Evolutionary conservation across 2,797 vertebrate species (phyloP).

Genomic region (Cyclura pinguis): DNA sequence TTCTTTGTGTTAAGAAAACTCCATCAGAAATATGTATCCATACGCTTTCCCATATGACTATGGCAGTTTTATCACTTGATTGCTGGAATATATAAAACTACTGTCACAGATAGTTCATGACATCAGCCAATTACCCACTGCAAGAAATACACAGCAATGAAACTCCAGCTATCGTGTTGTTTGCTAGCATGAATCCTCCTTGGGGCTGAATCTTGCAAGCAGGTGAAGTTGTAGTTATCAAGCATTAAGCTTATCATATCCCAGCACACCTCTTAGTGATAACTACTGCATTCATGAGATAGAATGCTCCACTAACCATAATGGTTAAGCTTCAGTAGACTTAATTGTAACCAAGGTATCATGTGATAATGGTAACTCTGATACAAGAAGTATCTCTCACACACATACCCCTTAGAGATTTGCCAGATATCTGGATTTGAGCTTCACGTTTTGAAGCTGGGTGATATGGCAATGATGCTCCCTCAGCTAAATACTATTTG

Average conservation of each 20-base stretch:
- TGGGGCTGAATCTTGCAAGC: not conserved
- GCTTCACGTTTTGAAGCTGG: not conserved
- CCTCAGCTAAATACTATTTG: not conserved
- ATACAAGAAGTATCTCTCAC: not conserved
- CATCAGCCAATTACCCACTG: not conserved
- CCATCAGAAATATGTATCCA: not conserved
- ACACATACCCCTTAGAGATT: not conserved
- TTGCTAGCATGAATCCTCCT: not conserved
- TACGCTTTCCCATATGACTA: not conserved
- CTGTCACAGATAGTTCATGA: not conserved
- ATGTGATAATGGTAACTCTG: not conserved
- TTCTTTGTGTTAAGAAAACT: not conserved
- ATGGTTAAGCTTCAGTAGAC: not conserved
- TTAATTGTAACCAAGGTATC: not conserved
- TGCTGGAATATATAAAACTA: not conserved
- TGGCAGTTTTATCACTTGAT: not conserved
- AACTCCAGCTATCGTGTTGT: not conserved
- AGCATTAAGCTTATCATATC: slow-evolving; percentile 9
- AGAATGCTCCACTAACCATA: not conserved
- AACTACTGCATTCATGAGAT: slow-evolving; percentile 13
- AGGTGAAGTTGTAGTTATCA: not conserved
- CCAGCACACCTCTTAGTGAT: not conserved
- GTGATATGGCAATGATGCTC: too few species aligned
- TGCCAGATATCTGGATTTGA: not conserved
- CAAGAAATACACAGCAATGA: not conserved